These are phyloP conservation scores for Nomada lathburiana DNA, from an alignment of 2,888 invertebrate genomes.

Conservation along the genomic window DNA sequence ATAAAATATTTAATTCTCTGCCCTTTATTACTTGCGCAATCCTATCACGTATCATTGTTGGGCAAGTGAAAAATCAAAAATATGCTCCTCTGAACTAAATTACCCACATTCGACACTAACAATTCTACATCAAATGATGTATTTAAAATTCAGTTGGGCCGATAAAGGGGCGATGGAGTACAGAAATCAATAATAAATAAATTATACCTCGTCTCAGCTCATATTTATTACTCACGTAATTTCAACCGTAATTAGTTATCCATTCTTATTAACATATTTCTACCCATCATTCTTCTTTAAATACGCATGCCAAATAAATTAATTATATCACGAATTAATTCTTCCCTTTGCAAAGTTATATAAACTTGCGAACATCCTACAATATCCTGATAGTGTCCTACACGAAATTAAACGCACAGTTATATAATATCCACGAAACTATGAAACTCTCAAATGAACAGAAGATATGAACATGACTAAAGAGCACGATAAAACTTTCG, in stretches of 20 bases:
- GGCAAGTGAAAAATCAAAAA: conserved; percentile 12
- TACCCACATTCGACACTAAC: conserved; percentile 18
- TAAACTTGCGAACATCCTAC: too few relatives aligned
- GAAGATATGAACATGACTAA: neutral
- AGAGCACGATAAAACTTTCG: conserved; percentile 29
- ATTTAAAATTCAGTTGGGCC: neutral
- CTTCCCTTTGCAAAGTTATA: too few relatives aligned
- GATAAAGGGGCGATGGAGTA: neutral
- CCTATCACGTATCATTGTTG: conserved; percentile 3
- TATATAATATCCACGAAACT: neutral
- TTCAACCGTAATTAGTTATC: neutral
- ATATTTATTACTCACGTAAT: too few relatives aligned
- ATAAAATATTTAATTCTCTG: conserved; percentile 4
- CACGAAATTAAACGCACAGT: neutral
- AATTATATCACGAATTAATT: neutral
- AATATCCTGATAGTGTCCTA: neutral
- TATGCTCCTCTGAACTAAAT: conserved; percentile 12
- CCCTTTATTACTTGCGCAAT: conserved; percentile 1
- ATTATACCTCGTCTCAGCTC: too few relatives aligned
- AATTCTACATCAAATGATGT: neutral
- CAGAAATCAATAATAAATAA: neutral
- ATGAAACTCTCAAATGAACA: neutral
- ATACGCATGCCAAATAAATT: neutral
- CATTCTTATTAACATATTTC: conserved; percentile 2
- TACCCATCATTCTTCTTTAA: neutral